These are phyloP conservation scores for Halcyon smyrnensis DNA, from an alignment of 2,797 vertebrate species.

Conservation along the genomic window DNA sequence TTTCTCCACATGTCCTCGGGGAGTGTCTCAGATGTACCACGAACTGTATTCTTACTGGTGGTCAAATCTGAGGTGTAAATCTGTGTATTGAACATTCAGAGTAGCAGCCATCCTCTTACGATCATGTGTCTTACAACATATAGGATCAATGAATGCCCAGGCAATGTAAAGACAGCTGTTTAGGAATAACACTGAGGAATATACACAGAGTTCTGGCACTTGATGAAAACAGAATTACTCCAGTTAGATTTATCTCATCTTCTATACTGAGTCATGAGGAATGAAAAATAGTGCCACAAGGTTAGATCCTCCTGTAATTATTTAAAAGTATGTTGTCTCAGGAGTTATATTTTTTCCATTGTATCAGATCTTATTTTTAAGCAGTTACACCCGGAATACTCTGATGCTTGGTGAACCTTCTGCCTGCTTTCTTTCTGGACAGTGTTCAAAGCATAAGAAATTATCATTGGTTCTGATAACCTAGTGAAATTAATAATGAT, in stretches of 20 bases:
- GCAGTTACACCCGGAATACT: neutral
- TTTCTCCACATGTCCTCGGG: neutral
- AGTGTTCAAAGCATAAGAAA: neutral
- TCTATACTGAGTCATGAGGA: neutral
- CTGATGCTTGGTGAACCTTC: neutral
- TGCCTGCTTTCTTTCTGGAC: neutral
- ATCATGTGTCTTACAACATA: neutral
- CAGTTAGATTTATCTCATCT: neutral
- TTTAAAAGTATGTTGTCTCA: neutral
- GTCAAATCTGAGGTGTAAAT: neutral
- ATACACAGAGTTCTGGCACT: neutral
- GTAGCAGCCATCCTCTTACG: neutral
- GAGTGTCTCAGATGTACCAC: neutral
- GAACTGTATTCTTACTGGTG: neutral
- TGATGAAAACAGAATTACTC: neutral
- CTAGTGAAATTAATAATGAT: conserved; percentile 24
- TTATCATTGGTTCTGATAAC: neutral
- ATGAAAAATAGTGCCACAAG: neutral
- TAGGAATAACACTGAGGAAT: neutral
- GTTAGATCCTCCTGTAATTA: neutral
- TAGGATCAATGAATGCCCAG: neutral
- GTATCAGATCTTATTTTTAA: conserved; percentile 10
- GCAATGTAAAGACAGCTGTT: neutral
- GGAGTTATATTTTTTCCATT: neutral
- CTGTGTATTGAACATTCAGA: neutral